These are phyloP conservation scores for Craniophora ligustri DNA, from an alignment of 2,888 invertebrate species.

Conservation along the genomic window DNA sequence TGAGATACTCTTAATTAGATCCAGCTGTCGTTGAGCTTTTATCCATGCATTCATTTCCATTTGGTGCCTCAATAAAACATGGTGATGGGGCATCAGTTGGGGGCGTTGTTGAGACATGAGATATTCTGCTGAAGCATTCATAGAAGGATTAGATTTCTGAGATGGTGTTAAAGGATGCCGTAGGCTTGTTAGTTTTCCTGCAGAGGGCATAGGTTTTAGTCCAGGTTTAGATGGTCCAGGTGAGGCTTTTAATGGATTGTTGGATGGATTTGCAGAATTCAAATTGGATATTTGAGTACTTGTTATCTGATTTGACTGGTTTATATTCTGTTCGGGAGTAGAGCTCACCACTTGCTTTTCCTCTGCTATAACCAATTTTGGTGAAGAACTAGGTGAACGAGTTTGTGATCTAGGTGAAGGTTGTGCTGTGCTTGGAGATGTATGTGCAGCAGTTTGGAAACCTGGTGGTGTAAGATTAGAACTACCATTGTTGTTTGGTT, in stretches of 20 bases:
- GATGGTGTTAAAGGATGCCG: slow-evolving; percentile 73
- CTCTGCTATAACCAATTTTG: slow-evolving; percentile 86
- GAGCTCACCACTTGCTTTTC: slow-evolving; percentile 77
- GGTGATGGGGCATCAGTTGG: slow-evolving; percentile 71
- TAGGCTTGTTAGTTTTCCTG: slow-evolving; percentile 71
- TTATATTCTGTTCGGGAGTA: slow-evolving; percentile 69
- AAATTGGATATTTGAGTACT: slow-evolving; percentile 77
- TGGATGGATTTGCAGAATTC: slow-evolving; percentile 68
- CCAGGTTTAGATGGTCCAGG: slow-evolving; percentile 77
- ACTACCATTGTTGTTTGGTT: slow-evolving; percentile 63
- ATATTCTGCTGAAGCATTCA: slow-evolving; percentile 72
- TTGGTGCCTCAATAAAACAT: slow-evolving; percentile 70
- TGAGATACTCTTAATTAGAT: slow-evolving; percentile 80
- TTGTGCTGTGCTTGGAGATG: slow-evolving; percentile 68
- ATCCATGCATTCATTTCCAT: slow-evolving; percentile 83
- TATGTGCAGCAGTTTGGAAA: slow-evolving; percentile 70
- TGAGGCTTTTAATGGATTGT: slow-evolving; percentile 69
- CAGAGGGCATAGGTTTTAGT: slow-evolving; percentile 69
- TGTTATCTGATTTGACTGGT: slow-evolving; percentile 81
- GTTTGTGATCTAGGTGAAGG: slow-evolving; percentile 82
- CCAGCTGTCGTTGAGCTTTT: slow-evolving; percentile 78
- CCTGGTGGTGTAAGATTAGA: slow-evolving; percentile 66
- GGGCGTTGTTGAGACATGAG: slow-evolving; percentile 59
- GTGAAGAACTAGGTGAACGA: slow-evolving; percentile 86
- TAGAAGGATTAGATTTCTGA: slow-evolving; percentile 65